These are phyloP conservation scores for Archilochus colubris DNA, from an alignment of 2,113 vertebrate species.

Conservation along the genomic window DNA sequence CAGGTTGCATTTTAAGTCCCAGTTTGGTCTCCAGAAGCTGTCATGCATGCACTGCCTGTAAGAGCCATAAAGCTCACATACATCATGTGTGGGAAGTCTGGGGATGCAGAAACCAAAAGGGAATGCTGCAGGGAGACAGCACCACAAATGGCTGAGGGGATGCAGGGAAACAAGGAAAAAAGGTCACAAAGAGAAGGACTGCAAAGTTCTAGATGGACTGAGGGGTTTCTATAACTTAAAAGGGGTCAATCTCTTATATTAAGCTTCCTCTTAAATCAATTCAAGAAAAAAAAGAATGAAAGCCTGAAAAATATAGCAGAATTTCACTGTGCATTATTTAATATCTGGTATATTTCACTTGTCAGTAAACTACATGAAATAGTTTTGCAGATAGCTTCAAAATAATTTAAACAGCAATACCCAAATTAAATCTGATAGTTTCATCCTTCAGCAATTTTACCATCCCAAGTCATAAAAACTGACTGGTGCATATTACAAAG, in stretches of 20 bases:
- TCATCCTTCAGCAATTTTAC: not conserved
- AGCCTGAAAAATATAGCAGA: not conserved
- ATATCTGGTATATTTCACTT: not conserved
- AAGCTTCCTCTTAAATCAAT: not conserved
- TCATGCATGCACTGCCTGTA: rapidly evolving
- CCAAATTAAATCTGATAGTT: not conserved
- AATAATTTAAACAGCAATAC: not conserved
- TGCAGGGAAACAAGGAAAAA: rapidly evolving
- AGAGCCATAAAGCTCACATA: not conserved
- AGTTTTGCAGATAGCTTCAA: not conserved
- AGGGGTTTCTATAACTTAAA: not conserved
- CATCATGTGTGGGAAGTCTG: rapidly evolving
- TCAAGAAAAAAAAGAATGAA: not conserved
- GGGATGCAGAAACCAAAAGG: not conserved
- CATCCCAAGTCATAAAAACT: not conserved
- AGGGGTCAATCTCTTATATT: not conserved
- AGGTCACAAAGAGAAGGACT: not conserved
- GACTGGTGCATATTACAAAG: not conserved
- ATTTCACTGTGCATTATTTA: not conserved
- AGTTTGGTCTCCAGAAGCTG: not conserved
- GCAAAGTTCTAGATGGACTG: not conserved
- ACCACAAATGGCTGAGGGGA: not conserved
- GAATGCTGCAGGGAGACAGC: not conserved
- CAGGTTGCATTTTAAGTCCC: not conserved
- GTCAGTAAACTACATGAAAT: not conserved